A percentile compares a stretch with the other conserved stretches of the same genome.
Evolutionary conservation across 2,797 vertebrate genomes (phyloP).

Genomic region (Pogoniulus pusillus): DNA sequence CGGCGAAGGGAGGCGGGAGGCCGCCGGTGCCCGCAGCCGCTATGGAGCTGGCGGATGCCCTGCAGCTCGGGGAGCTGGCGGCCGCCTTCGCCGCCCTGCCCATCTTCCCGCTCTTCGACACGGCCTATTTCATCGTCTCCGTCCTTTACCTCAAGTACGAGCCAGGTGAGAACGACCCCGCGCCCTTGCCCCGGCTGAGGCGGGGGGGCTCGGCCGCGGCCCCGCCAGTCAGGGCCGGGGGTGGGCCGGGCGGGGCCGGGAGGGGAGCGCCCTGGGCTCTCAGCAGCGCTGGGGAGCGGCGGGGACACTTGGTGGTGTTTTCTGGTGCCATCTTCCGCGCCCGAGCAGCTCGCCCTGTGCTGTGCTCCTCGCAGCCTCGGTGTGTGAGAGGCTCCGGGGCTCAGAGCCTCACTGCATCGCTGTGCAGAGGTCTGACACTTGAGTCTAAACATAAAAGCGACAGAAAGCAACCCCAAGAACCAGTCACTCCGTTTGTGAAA

Average conservation of each 20-base stretch:
- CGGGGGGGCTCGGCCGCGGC: rapidly evolving
- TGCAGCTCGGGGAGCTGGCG: conserved; percentile 88
- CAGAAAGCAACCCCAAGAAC: not conserved
- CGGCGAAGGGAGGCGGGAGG: not conserved
- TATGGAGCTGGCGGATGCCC: conserved; percentile 85
- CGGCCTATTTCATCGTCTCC: conserved; percentile 96
- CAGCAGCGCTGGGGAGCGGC: not conserved
- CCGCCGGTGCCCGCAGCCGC: not conserved
- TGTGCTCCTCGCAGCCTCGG: too few relatives aligned
- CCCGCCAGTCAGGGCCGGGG: not conserved
- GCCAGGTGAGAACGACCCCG: conserved; percentile 84
- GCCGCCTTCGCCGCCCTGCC: conserved; percentile 91
- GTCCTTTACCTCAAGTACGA: conserved; percentile 98
- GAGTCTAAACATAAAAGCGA: rapidly evolving
- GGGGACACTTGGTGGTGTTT: rapidly evolving
- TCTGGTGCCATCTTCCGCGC: rapidly evolving
- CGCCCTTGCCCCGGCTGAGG: not conserved
- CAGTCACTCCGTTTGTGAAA: not conserved
- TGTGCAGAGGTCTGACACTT: not conserved
- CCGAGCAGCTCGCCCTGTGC: rapidly evolving
- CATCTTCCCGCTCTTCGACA: conserved; percentile 94
- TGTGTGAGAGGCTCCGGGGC: rapidly evolving
- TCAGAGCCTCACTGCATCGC: rapidly evolving
- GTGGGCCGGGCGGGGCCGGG: not conserved
- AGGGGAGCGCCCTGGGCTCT: too few relatives aligned